phyloP scores from a whole-genome alignment of 2,888 invertebrate genomes.

The Globia sparganii region DNA sequence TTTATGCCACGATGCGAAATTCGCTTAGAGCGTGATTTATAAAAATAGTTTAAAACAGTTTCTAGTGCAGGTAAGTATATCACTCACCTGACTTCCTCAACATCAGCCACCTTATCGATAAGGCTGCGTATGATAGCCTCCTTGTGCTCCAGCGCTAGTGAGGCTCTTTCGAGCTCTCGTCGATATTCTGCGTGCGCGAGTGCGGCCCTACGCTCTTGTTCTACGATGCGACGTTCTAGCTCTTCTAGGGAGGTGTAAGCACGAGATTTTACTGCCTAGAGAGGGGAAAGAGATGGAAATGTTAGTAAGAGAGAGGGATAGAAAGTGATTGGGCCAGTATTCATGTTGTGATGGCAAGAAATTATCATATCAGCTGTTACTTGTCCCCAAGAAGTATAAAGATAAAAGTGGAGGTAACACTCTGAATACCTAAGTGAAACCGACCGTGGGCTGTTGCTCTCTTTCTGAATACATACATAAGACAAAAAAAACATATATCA shows the following conservation, averaged over 20 bases:
- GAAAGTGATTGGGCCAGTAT: background rate
- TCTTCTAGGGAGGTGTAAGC: slow-evolving; percentile 87
- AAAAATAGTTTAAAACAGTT: too few species aligned
- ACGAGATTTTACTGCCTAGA: slow-evolving; percentile 86
- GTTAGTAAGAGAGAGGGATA: background rate
- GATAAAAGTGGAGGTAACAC: too few species aligned
- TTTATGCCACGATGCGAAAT: too few species aligned
- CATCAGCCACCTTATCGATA: slow-evolving; percentile 87
- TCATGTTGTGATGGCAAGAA: background rate
- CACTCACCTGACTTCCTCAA: slow-evolving; percentile 82
- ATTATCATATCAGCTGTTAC: too few species aligned
- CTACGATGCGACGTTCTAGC: slow-evolving; percentile 86
- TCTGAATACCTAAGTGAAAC: too few species aligned
- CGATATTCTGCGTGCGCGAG: slow-evolving; percentile 81
- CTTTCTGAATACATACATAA: too few species aligned
- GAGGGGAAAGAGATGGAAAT: background rate
- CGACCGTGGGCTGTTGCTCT: too few species aligned
- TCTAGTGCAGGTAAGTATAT: too few species aligned
- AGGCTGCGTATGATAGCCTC: slow-evolving; percentile 85
- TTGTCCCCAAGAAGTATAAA: too few species aligned
- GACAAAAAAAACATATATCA: too few species aligned
- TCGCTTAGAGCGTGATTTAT: too few species aligned
- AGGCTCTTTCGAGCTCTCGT: slow-evolving; percentile 82
- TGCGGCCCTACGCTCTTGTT: slow-evolving; percentile 84
- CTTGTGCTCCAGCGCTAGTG: slow-evolving; percentile 82